phyloP scores from a whole-genome alignment of 2,797 vertebrate genomes.

The Onychomys arenicola region DNA sequence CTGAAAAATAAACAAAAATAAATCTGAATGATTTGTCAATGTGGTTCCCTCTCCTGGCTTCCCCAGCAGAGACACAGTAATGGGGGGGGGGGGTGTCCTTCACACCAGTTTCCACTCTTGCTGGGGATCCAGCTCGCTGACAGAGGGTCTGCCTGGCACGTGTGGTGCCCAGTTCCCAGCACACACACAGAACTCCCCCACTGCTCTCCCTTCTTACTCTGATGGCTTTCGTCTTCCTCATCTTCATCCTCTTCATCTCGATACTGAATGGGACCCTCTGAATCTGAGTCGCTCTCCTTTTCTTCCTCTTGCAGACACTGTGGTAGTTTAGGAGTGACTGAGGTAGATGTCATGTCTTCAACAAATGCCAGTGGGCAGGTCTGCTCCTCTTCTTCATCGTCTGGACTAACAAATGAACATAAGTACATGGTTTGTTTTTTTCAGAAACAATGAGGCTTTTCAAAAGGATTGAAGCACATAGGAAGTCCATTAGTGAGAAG shows the following conservation, averaged over 20 bases:
- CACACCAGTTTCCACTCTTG: not conserved
- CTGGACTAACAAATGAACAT: slow-evolving; percentile 90
- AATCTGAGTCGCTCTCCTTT: slow-evolving; percentile 96
- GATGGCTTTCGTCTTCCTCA: slow-evolving; percentile 93
- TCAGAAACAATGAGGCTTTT: slow-evolving; percentile 60
- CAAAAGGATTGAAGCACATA: slow-evolving; percentile 35
- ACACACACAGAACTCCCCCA: not conserved
- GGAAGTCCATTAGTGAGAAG: slow-evolving; percentile 2
- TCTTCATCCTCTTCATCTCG: slow-evolving; percentile 96
- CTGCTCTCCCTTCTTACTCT: slow-evolving; percentile 85
- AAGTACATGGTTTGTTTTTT: slow-evolving; percentile 64
- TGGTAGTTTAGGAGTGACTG: slow-evolving; percentile 90
- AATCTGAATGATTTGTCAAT: not conserved
- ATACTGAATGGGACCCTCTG: slow-evolving; percentile 93
- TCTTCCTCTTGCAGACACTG: slow-evolving; percentile 90
- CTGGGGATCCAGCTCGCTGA: not conserved
- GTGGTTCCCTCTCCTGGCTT: not conserved
- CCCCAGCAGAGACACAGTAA: not conserved
- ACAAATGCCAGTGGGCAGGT: slow-evolving; percentile 89
- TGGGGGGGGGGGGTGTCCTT: not conserved
- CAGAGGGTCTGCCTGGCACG: not conserved
- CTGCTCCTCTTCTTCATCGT: slow-evolving; percentile 97
- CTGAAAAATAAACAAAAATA: not conserved
- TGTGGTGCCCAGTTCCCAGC: not conserved
- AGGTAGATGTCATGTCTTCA: slow-evolving; percentile 90